Evolutionary conservation across 2,888 invertebrate genomes (phyloP).

Genomic region (Philereme vetulata): DNA sequence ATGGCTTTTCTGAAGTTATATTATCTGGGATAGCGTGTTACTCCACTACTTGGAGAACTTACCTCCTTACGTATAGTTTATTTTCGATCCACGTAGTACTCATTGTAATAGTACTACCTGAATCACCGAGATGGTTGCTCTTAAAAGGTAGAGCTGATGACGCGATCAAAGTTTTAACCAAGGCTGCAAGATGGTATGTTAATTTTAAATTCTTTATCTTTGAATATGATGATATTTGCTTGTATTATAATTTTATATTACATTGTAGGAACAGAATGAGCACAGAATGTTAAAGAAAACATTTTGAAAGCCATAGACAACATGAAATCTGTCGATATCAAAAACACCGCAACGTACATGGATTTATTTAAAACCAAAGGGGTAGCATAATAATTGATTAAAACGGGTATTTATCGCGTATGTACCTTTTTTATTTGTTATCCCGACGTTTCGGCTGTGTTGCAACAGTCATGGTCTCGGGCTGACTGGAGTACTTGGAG

Average conservation of each 20-base stretch:
- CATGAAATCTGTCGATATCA: conserved; percentile 36
- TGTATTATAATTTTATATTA: too few relatives aligned
- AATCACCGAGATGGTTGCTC: conserved; percentile 63
- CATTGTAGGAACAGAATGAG: conserved; percentile 51
- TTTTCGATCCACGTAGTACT: conserved; percentile 46
- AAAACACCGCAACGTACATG: conserved; percentile 41
- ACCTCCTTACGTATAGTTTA: conserved; percentile 45
- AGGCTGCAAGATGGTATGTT: conserved; percentile 53
- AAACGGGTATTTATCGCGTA: too few relatives aligned
- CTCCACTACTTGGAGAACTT: conserved; percentile 55
- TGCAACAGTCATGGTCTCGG: too few relatives aligned
- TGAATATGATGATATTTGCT: neutral
- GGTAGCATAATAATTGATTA: too few relatives aligned
- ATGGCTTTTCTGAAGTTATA: conserved; percentile 52
- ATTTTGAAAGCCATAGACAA: conserved; percentile 45
- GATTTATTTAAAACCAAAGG: conserved; percentile 53
- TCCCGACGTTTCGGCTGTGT: too few relatives aligned
- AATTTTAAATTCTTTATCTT: too few relatives aligned
- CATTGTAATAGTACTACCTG: conserved; percentile 50
- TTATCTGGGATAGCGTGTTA: conserved; percentile 57
- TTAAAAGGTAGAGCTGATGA: conserved; percentile 51
- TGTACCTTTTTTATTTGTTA: too few relatives aligned
- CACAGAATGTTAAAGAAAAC: conserved; percentile 47
- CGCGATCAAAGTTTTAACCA: conserved; percentile 47
- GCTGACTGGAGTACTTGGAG: too few relatives aligned